Evolutionary conservation across 2,797 vertebrate species (phyloP).

Genomic region (Pogonophryne albipinna): DNA sequence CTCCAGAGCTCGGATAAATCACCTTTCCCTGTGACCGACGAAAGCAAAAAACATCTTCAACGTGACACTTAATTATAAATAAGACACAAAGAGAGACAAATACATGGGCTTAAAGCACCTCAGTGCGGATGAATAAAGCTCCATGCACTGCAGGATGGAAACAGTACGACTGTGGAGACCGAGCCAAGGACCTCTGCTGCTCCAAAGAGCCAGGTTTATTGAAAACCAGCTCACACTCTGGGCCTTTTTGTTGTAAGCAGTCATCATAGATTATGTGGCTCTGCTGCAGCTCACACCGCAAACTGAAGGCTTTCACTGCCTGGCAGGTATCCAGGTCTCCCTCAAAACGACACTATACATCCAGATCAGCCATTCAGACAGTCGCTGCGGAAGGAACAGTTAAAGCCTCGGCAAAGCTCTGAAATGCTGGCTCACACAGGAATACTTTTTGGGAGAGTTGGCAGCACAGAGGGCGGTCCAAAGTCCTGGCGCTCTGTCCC

Average conservation of each 20-base stretch:
- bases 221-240: slow-evolving; percentile 72
- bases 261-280: slow-evolving; percentile 36
- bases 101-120: slow-evolving; percentile 26
- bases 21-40: slow-evolving; percentile 68
- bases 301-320: slow-evolving; percentile 11
- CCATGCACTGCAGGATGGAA: slow-evolving; percentile 13
- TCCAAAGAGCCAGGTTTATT: slow-evolving; percentile 62
- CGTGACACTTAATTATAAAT: slow-evolving; percentile 69
- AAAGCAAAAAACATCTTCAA: slow-evolving; percentile 71
- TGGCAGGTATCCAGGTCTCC: slow-evolving; percentile 36
- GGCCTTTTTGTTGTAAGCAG: slow-evolving; percentile 39
- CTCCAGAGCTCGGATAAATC: slow-evolving; percentile 67
- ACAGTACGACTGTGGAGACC: slow-evolving; percentile 21
- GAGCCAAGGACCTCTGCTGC: slow-evolving; percentile 29
- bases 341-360: slow-evolving; percentile 29
- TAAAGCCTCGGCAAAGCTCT: slow-evolving; percentile 33
- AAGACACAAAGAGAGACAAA: slow-evolving; percentile 57
- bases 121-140: slow-evolving; percentile 29
- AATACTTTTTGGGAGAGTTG: slow-evolving; percentile 28
- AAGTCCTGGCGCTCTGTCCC: slow-evolving; percentile 35
- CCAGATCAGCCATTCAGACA: slow-evolving; percentile 22
- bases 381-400: slow-evolving; percentile 24
- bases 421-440: slow-evolving; percentile 50
- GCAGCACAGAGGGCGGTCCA: slow-evolving; percentile 17
- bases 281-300: slow-evolving; percentile 23